phyloP scores from a whole-genome alignment of 2,797 vertebrate genomes.

The Parotocinclus haroldoi region DNA sequence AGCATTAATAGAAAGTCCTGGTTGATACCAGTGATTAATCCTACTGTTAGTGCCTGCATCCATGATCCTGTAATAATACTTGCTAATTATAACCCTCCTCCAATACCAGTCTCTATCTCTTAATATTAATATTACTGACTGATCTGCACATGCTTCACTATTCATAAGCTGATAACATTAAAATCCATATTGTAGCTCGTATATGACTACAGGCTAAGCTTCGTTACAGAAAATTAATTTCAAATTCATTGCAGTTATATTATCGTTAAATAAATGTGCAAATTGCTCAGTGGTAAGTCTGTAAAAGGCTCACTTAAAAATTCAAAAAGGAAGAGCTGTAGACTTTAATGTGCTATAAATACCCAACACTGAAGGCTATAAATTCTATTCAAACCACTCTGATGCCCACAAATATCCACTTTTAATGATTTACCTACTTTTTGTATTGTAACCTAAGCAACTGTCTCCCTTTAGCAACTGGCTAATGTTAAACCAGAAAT shows the following conservation, averaged over 20 bases:
- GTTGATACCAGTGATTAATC: slow-evolving; percentile 50
- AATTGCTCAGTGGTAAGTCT: not conserved
- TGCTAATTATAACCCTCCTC: slow-evolving; percentile 48
- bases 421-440: too few relatives aligned
- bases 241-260: slow-evolving; percentile 1
- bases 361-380: not conserved
- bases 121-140: slow-evolving; percentile 3
- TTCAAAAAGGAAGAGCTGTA: not conserved
- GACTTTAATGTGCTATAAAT: not conserved
- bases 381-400: too few relatives aligned
- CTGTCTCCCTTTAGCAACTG: too few relatives aligned
- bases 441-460: too few relatives aligned
- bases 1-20: slow-evolving; percentile 47
- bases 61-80: slow-evolving; percentile 48
- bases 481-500: too few relatives aligned
- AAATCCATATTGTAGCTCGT: not conserved
- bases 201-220: not conserved
- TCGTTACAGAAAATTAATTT: not conserved
- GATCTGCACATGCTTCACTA: not conserved
- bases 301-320: not conserved
- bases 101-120: not conserved
- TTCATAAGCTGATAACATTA: not conserved
- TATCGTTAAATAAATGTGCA: not conserved
- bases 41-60: slow-evolving; percentile 46
- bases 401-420: too few relatives aligned